Evolutionary conservation across 2,888 invertebrate genomes (phyloP).

Genomic region (Drosophila limbata): DNA sequence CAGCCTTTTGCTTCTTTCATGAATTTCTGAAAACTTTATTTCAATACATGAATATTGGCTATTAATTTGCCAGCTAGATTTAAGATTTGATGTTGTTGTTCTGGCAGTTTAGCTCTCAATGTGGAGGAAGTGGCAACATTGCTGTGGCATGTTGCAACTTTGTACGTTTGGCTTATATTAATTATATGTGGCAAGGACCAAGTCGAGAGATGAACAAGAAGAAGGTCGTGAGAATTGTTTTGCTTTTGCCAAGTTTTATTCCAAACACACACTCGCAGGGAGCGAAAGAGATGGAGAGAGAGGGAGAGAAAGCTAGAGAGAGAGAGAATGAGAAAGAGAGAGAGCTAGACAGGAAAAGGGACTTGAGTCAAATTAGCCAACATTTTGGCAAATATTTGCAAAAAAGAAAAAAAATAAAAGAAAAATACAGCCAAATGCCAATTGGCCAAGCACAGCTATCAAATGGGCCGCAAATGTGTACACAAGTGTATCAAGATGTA

Average conservation of each 20-base stretch:
- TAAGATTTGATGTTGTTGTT: not conserved
- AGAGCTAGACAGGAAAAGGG: conserved; percentile 23
- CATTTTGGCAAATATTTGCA: conserved; percentile 75
- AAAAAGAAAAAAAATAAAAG: conserved; percentile 2
- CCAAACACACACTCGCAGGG: not conserved
- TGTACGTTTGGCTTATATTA: conserved; percentile 35
- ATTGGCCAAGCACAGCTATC: conserved; percentile 74
- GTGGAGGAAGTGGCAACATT: conserved; percentile 12
- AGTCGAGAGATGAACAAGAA: not conserved
- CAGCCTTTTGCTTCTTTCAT: not conserved
- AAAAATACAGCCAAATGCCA: conserved; percentile 44
- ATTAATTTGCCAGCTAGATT: conserved; percentile 10
- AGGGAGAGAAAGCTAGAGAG: not conserved
- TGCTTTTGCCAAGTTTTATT: too few relatives aligned
- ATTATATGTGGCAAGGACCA: conserved; percentile 26
- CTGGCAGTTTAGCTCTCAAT: not conserved
- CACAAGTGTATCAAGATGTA: conserved; percentile 56
- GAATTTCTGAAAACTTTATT: conserved; percentile 1
- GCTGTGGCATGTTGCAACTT: conserved; percentile 34
- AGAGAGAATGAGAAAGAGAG: not conserved
- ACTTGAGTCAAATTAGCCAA: conserved; percentile 76
- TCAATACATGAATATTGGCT: conserved; percentile 5
- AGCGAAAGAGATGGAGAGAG: not conserved
- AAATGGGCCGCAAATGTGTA: conserved; percentile 77
- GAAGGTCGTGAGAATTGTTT: conserved; percentile 13